phyloP scores from a whole-genome alignment of 2,888 invertebrate species.

The Andrena camellia region DNA sequence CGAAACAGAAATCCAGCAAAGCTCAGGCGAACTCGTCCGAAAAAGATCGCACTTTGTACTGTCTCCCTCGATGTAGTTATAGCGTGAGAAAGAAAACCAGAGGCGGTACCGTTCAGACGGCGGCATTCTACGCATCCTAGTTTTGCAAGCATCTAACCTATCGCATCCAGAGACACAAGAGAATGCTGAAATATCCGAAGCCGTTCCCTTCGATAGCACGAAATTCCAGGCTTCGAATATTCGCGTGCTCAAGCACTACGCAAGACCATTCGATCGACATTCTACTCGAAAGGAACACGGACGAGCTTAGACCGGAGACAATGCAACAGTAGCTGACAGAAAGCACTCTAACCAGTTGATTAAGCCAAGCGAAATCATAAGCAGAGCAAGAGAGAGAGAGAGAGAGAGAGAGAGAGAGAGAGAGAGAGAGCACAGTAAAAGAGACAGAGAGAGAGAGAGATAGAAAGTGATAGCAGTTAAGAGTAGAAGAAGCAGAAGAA shows the following conservation, averaged over 20 bases:
- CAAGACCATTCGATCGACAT: constrained; percentile 18
- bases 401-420: not conserved
- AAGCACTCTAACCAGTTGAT: constrained; percentile 48
- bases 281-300: constrained; percentile 6
- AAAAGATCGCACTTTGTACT: constrained; percentile 44
- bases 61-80: constrained; percentile 55
- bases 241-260: constrained; percentile 35
- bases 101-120: constrained; percentile 36
- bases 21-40: constrained; percentile 80
- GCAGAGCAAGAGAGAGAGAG: constrained; percentile 19
- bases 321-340: constrained; percentile 21
- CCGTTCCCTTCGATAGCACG: not conserved
- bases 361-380: constrained; percentile 33
- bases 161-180: constrained; percentile 23
- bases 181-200: constrained; percentile 27
- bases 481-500: constrained; percentile 37
- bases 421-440: not conserved
- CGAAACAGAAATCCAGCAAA: constrained; percentile 74
- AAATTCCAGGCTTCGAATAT: constrained; percentile 48
- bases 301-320: constrained; percentile 22
- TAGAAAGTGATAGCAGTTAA: constrained; percentile 11
- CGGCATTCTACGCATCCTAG: not conserved
- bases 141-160: constrained; percentile 21
- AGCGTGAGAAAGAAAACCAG: constrained; percentile 54
- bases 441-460: constrained; percentile 7